Evolutionary conservation across 2,797 vertebrate species (phyloP).

Genomic region (Pogoniulus pusillus): DNA sequence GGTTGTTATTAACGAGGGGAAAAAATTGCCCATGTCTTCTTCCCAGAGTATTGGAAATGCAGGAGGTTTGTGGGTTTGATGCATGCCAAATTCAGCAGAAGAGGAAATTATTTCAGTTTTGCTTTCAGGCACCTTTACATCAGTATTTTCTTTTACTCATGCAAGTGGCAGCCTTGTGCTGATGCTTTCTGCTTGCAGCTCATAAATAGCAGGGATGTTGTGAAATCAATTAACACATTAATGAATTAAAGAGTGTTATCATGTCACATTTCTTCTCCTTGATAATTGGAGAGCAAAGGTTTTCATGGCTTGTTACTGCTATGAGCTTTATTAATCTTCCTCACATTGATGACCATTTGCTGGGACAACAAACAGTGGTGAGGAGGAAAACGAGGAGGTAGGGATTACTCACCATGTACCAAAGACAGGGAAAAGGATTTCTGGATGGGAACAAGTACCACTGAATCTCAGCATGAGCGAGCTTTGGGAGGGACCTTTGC

Average conservation of each 20-base stretch:
- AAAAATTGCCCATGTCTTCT: neutral
- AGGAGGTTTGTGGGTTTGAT: neutral
- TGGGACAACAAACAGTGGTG: accelerated
- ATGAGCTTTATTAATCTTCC: neutral
- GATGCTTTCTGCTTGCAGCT: neutral
- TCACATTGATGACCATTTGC: too few relatives aligned
- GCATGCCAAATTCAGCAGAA: neutral
- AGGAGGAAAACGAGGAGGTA: neutral
- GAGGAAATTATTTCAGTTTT: neutral
- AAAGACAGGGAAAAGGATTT: neutral
- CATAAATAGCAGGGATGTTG: neutral
- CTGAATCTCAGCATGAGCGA: too few relatives aligned
- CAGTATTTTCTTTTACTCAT: neutral
- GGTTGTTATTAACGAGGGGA: neutral
- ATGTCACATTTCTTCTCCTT: neutral
- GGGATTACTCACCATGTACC: accelerated
- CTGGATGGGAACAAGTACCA: neutral
- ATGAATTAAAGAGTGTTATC: neutral
- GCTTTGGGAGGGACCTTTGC: too few relatives aligned
- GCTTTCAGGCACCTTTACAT: neutral
- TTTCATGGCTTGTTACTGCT: neutral
- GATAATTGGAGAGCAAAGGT: neutral
- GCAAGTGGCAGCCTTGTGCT: neutral
- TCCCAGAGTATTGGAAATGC: neutral
- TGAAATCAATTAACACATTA: constrained; percentile 16